Conservation (phyloP, 2,113 vertebrate species). For the Syngnathus floridae region DNA sequence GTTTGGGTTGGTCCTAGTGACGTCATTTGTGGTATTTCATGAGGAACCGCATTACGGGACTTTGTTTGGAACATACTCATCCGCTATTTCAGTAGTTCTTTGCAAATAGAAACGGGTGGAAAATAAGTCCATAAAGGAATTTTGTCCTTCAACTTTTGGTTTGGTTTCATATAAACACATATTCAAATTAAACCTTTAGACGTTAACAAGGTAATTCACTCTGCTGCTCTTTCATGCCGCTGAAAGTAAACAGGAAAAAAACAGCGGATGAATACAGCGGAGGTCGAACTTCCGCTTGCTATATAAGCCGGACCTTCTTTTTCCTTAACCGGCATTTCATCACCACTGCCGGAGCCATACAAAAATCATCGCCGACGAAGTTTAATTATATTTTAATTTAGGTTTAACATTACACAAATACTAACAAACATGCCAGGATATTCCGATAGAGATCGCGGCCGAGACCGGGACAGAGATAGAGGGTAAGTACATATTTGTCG, state of each 20-base stretch:
- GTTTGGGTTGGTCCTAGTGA: conserved; percentile 35
- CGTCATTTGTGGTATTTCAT: conserved; percentile 50
- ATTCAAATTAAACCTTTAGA: neutral
- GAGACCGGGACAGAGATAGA: conserved; percentile 86
- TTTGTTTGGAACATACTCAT: conserved; percentile 44
- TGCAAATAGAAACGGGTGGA: neutral
- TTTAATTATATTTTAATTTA: conserved; percentile 28
- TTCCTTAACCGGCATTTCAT: conserved; percentile 63
- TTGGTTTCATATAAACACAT: neutral
- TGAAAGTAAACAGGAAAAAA: neutral
- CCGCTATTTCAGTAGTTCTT: conserved; percentile 28
- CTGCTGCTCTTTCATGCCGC: too few relatives aligned
- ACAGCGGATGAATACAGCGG: conserved; percentile 57
- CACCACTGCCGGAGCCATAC: conserved; percentile 17
- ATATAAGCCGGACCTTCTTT: conserved; percentile 59
- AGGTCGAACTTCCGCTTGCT: conserved; percentile 36
- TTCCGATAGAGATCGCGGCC: conserved; percentile 89
- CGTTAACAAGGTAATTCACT: neutral
- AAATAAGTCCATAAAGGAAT: neutral
- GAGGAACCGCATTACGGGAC: conserved; percentile 28
- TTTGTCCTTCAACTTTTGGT: neutral
- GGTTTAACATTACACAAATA: conserved; percentile 37
- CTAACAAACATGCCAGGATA: conserved; percentile 83
- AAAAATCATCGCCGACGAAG: neutral
- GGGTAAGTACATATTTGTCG: conserved; percentile 63